Conservation (phyloP, 2,888 invertebrate species). For the Campoplex nolae region DNA sequence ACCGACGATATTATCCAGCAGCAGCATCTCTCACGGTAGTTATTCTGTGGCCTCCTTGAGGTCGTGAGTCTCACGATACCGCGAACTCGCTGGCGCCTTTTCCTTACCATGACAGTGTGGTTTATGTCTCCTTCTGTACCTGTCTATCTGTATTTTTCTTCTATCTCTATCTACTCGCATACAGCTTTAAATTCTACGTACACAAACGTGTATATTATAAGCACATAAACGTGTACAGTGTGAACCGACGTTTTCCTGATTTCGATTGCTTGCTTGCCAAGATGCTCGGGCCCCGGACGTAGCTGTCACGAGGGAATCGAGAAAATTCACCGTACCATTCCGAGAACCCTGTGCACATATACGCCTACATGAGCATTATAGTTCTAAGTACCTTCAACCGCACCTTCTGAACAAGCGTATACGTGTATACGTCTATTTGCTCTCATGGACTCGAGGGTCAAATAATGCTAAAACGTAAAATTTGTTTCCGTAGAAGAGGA, state of each 20-base stretch:
- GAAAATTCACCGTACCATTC: conserved; percentile 59
- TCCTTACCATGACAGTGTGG: conserved; percentile 47
- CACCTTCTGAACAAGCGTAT: conserved; percentile 8
- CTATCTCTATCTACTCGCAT: neutral
- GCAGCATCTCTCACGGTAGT: conserved; percentile 54
- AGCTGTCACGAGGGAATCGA: conserved; percentile 65
- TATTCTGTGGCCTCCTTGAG: conserved; percentile 37
- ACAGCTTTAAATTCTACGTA: neutral
- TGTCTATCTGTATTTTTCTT: conserved; percentile 4
- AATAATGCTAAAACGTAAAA: conserved; percentile 17
- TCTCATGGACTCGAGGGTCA: neutral
- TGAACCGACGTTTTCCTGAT: conserved; percentile 60
- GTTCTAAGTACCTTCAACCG: neutral
- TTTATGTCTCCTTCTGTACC: conserved; percentile 16
- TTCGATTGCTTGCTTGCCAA: conserved; percentile 63
- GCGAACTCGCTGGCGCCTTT: conserved; percentile 71
- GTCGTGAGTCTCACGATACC: conserved; percentile 67
- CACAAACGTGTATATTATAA: neutral
- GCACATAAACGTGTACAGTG: conserved; percentile 1
- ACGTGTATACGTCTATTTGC: neutral
- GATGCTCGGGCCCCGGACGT: conserved; percentile 59
- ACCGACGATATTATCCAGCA: conserved; percentile 33
- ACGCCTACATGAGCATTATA: neutral
- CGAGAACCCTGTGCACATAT: conserved; percentile 36
- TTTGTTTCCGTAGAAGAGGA: conserved; percentile 40